Percentiles rank a stretch among this genome's conserved stretches.
phyloP scores from a whole-genome alignment of 2,888 invertebrate species.

The Iphiclides podalirius region DNA sequence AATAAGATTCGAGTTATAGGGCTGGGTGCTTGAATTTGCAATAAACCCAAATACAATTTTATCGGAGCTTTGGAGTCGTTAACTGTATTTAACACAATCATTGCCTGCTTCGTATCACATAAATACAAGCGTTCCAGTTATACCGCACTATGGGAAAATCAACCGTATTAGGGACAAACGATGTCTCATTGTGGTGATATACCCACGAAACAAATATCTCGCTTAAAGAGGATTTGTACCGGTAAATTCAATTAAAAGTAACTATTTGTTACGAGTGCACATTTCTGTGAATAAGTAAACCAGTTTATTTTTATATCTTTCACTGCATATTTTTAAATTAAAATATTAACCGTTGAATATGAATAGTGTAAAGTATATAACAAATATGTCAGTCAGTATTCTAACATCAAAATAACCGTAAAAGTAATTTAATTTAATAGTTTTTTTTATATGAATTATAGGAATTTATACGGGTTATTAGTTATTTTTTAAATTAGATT shows the following conservation, averaged over 20 bases:
- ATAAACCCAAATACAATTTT: slow-evolving; percentile 14
- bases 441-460: too few species aligned
- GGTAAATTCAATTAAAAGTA: slow-evolving; percentile 2
- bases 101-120: slow-evolving; percentile 34
- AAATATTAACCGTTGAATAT: too few species aligned
- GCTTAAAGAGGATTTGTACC: slow-evolving; percentile 26
- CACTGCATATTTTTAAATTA: too few species aligned
- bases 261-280: neutral
- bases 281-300: too few species aligned
- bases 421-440: too few species aligned
- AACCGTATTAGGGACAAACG: slow-evolving; percentile 7
- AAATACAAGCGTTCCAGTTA: slow-evolving; percentile 35
- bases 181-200: slow-evolving; percentile 25
- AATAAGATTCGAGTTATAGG: too few species aligned
- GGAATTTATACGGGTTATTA: too few species aligned
- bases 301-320: too few species aligned
- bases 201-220: slow-evolving; percentile 37
- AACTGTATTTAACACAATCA: slow-evolving; percentile 25
- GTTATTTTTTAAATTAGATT: too few species aligned
- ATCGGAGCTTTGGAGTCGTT: slow-evolving; percentile 16
- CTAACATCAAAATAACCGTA: too few species aligned
- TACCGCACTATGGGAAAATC: slow-evolving; percentile 24
- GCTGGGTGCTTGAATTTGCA: neutral
- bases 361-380: too few species aligned
- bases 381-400: too few species aligned